Base-by-base conservation (phyloP, 2,888 invertebrate species). In the Ptycholaimellus sp. region DNA sequence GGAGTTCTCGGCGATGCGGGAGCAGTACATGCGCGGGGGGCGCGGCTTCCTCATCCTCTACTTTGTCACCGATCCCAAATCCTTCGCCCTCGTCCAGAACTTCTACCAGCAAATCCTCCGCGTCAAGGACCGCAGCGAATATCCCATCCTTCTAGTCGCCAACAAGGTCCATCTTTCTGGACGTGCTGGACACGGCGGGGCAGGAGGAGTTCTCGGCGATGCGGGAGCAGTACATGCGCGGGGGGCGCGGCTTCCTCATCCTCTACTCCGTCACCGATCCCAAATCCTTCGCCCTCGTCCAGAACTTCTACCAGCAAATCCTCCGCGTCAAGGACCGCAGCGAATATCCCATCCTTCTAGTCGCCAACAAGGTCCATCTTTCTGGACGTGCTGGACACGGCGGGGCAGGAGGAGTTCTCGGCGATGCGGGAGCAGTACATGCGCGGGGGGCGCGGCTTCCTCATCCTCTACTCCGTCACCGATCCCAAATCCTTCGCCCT, bases 121-220 rank as follows among this genome's bases (percentile, higher is more conserved):
- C 48, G 82, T 83, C 17, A 54, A 54, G 34, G 54, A 54, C 40
- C 38, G 44, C 20, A 38, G 80, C 53, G 68, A 74, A 33, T 83
- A 80, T 65, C 83, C 83, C 17, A 82, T 85, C 77, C 67, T 85
- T 46, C 65, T 85, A 51, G 82, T 80, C 11, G 85, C 79, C 36
- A 85, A 85, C 64, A 85, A 85, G 67, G 76, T 81, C n/a, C n/a
- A n/a, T n/a, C n/a, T n/a, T n/a, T n/a, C n/a, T n/a, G n/a, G n/a
- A n/a, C n/a, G 83, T 85, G 30, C 64, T 85, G 56, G 83, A 85
- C 63, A 85, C 83, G 35, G 83, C 83, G 4, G 85, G 83, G 0
- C 83, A 85, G 62, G 83, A 85, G 60, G 83, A 85, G 65, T 85
- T 82, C 67, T 79, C 80, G 59, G 83, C 83, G 30, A 83, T 85